These are phyloP conservation scores for Irena cyanogastra DNA, from an alignment of 2,113 vertebrate species.

Conservation along the genomic window DNA sequence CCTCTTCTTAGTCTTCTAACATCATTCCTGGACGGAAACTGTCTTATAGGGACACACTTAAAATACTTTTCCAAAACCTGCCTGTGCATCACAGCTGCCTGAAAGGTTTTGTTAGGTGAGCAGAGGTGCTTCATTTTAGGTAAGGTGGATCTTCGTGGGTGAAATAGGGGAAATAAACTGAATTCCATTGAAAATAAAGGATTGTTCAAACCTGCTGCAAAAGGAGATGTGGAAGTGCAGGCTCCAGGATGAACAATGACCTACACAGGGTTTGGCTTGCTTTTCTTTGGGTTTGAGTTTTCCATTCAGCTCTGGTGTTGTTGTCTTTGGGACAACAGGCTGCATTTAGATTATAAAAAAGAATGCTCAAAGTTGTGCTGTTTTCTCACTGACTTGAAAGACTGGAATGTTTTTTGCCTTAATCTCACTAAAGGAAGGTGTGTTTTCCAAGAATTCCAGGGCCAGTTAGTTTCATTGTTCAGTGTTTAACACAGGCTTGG, in stretches of 20 bases:
- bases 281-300: not conserved
- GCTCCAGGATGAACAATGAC: accelerated
- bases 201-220: not conserved
- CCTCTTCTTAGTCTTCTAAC: not conserved
- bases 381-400: not conserved
- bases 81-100: not conserved
- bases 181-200: not conserved
- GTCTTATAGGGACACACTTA: not conserved
- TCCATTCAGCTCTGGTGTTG: not conserved
- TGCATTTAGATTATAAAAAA: not conserved
- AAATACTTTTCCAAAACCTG: not conserved
- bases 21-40: not conserved
- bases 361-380: not conserved
- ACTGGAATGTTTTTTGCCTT: not conserved
- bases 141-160: not conserved
- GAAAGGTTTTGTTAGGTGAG: not conserved
- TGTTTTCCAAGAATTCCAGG: not conserved
- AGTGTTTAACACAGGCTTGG: not conserved
- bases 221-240: not conserved
- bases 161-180: not conserved
- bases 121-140: not conserved
- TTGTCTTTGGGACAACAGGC: not conserved
- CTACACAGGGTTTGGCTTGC: not conserved
- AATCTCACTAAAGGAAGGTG: not conserved
- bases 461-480: not conserved